Conservation (phyloP, 2,797 vertebrate species). For the Scyliorhinus canicula region DNA sequence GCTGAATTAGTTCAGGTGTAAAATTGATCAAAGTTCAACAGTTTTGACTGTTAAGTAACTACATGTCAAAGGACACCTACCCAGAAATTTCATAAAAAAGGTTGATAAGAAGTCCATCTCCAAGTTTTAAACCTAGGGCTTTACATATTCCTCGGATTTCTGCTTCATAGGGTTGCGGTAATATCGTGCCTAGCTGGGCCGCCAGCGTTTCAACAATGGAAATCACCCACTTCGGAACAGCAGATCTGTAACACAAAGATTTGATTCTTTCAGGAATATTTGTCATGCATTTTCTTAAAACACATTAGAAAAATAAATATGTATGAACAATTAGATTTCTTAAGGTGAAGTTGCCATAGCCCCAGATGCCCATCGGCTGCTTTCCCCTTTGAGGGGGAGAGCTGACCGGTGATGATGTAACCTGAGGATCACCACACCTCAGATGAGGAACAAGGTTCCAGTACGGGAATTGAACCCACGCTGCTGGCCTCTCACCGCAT, state of each 20-base stretch:
- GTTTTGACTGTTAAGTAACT: neutral
- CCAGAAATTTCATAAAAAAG: slow-evolving; percentile 80
- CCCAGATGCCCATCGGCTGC: too few species aligned
- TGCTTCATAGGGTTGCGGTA: slow-evolving; percentile 68
- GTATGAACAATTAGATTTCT: neutral
- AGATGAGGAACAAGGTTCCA: too few species aligned
- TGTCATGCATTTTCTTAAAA: too few species aligned
- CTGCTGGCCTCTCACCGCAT: too few species aligned
- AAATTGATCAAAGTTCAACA: neutral
- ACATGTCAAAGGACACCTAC: slow-evolving; percentile 60
- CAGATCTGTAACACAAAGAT: slow-evolving; percentile 55
- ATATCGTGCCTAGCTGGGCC: slow-evolving; percentile 54
- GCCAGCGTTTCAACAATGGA: slow-evolving; percentile 54
- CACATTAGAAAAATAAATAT: neutral
- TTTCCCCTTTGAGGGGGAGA: too few species aligned
- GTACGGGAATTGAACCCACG: too few species aligned
- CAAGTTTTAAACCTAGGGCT: slow-evolving; percentile 53
- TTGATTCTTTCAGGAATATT: neutral
- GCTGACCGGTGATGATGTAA: too few species aligned
- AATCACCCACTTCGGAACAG: slow-evolving; percentile 78
- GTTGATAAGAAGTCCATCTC: slow-evolving; percentile 77
- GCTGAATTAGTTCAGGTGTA: neutral
- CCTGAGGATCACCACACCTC: too few species aligned
- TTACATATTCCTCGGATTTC: slow-evolving; percentile 75
- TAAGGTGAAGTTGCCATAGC: too few species aligned